Base-by-base conservation (phyloP, 2,113 vertebrate species). In the Lepisosteus oculatus region DNA sequence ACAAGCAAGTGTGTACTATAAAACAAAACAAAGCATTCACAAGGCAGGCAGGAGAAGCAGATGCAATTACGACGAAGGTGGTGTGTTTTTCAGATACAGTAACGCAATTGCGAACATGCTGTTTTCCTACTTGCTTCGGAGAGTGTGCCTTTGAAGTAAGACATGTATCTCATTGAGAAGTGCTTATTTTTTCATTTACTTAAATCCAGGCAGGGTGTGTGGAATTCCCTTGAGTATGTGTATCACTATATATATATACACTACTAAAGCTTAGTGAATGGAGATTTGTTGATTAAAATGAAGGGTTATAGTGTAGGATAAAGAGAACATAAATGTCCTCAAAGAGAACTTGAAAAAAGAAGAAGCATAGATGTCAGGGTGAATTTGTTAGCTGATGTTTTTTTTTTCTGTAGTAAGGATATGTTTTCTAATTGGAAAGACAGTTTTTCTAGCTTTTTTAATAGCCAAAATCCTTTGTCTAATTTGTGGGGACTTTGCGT, bases 391-490 rank as follows among this genome's bases (percentile, higher is more conserved):
- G n/a, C 66, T 17, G 15, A 12, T 14, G 14, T 71, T 71, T 61
- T 71, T 43, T 45, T 61, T 70, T 5, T 63, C 4, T 14, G 29
- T 69, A 59, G 45, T 54, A 71, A 13, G 57, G 4, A 17, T 29
- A 5, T 29, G 44, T 41, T 71, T 45, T 71, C 6, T 42, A 29
- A 14, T 62, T 71, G 14, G 1, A 42, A 15, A 7, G 61, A 17
- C 44, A 63, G 4, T 15, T 7, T 29, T 17, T 63, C 14, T 42
- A 54, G 45, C 6, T 62, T 71, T 72, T 65, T 65, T 55, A 65
- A 54, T 64, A 72, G 70, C 51, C 62, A 2, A 43, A 14, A 62
- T 70, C 8, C 56, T 57, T 59, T n/a, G 12, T 55, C 29, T 54
- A 61, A 70, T 73, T 73, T 57, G 4, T 3, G 8, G 13, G 57